phyloP scores from a whole-genome alignment of 2,888 invertebrate genomes.

The Zaprionus lineosus region DNA sequence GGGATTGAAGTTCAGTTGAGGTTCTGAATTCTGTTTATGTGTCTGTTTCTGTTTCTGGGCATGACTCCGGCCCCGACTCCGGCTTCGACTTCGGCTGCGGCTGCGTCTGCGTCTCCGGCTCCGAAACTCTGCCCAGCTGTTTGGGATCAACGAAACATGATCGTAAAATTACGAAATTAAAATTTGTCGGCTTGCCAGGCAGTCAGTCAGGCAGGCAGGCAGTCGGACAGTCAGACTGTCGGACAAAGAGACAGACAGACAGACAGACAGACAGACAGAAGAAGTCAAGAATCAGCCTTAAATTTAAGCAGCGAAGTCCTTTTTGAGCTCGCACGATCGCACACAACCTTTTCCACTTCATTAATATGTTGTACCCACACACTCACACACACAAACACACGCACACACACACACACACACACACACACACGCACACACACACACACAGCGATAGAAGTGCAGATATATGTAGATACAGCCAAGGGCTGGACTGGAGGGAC shows the following conservation, averaged over 20 bases:
- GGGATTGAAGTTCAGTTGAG: not conserved
- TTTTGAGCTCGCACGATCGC: constrained; percentile 37
- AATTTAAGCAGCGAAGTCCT: constrained; percentile 26
- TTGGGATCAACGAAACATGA: constrained; percentile 19
- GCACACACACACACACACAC: not conserved
- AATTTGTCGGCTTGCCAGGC: constrained; percentile 27
- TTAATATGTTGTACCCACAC: constrained; percentile 34
- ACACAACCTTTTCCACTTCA: constrained; percentile 57
- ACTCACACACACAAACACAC: not conserved
- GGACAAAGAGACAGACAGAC: not conserved
- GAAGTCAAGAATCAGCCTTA: constrained; percentile 1
- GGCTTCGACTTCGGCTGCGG: not conserved
- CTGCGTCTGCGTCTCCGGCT: not conserved
- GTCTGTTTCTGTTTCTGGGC: constrained; percentile 15
- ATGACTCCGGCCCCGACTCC: too few relatives aligned
- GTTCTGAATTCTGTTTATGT: not conserved
- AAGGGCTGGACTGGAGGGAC: constrained; percentile 6
- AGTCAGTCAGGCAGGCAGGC: constrained; percentile 2
- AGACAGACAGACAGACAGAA: constrained; percentile 10
- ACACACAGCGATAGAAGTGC: not conserved
- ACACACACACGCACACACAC: constrained; percentile 3
- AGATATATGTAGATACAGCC: not conserved
- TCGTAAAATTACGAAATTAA: constrained; percentile 45
- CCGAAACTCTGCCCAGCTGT: constrained; percentile 45
- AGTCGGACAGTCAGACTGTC: too few relatives aligned